These are phyloP conservation scores for Lepus europaeus DNA, from an alignment of 2,113 vertebrate genomes.

Conservation along the genomic window DNA sequence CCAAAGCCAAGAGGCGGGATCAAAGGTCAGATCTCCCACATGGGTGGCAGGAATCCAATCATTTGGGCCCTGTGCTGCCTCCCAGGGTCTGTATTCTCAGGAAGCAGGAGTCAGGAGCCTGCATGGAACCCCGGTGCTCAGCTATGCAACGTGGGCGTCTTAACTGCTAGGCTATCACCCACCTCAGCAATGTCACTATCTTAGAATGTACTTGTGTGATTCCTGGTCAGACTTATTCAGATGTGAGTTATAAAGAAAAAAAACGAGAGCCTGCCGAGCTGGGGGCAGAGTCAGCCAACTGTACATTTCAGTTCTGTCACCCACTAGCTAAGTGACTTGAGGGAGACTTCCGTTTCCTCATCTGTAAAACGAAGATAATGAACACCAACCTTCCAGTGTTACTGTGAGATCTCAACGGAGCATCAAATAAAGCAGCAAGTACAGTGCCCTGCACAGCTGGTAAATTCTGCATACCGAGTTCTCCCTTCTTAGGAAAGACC, in stretches of 20 bases:
- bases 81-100: too few relatives aligned
- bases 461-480: neutral
- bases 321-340: neutral
- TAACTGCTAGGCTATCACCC: too few relatives aligned
- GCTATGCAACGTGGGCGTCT: too few relatives aligned
- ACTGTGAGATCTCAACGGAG: neutral
- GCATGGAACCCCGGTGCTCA: too few relatives aligned
- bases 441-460: neutral
- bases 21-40: too few relatives aligned
- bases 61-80: too few relatives aligned
- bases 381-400: neutral
- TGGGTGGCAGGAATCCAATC: too few relatives aligned
- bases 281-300: neutral
- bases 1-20: too few relatives aligned
- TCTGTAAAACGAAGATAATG: slow-evolving; percentile 8
- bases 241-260: neutral
- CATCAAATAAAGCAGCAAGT: neutral
- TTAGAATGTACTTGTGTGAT: slow-evolving; percentile 12
- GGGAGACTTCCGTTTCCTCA: slow-evolving; percentile 6
- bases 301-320: neutral
- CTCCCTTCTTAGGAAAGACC: slow-evolving; percentile 36
- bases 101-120: too few relatives aligned
- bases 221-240: neutral
- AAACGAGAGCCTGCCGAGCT: neutral
- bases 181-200: neutral